Base-by-base conservation (phyloP, 2,113 vertebrate genomes). In the Myxocyprinus asiaticus region DNA sequence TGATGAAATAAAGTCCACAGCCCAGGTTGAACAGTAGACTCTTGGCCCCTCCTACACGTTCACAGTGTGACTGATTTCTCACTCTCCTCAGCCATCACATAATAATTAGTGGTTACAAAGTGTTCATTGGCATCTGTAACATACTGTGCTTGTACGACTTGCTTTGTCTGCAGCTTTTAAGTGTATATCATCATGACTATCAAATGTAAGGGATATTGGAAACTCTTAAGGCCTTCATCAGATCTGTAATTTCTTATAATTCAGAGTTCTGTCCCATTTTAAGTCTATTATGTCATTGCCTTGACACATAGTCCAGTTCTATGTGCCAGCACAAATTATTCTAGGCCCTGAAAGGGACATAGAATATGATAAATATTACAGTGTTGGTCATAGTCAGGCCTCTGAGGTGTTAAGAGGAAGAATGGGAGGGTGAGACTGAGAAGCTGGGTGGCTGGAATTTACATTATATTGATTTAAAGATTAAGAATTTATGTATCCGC, bases 381-480 rank as follows among this genome's bases (percentile, higher is more conserved):
- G 48, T 22, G 4, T 45, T 51, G 48, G 62, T 42, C 47, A 9
- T 44, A 15, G 47, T n/a, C 14, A 65, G 48, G 44, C 44, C 45
- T 33, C 8, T 22, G 42, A 55, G 59, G 33, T 65, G 48, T 43
- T 76, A 9, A 11, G 44, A 42, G 15, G 14, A 56, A 47, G 43
- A 61, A 22, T 6, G 8, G 9, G 7, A 58, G 11, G 42, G 10
- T 1, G 15, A 73, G 50, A 58, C 5, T 5, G 50, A 66, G 58
- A 15, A n/a, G 50, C 22, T 48, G 51, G 22, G 50, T 14, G 50
- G 17, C 10, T 61, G 62, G 62, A 76, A 66, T 76, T 66, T 48
- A 5, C 74, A 65, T 66, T 53, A 55, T 65, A 76, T 76, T 65
- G 74, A 76, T 76, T 76, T 65, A 15, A 76, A 65, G 74, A 76